Evolutionary conservation across 2,113 vertebrate species (phyloP), one percentile per base, ranked within the genome.

Genomic region (Grammomys dolichurus): DNA sequence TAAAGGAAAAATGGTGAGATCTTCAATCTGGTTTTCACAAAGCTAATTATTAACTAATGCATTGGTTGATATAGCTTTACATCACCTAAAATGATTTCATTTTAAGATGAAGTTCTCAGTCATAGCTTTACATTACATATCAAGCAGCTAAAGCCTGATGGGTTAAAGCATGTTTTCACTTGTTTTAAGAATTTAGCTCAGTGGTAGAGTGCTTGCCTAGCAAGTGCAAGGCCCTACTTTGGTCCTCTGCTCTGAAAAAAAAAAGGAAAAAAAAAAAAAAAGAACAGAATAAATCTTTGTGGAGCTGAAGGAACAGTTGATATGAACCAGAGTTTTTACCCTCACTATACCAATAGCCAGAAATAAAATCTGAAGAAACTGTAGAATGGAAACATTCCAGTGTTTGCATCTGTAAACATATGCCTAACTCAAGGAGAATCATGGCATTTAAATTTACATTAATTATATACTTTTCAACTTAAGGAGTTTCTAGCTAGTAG

Each of bases 91-190:
- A 78, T 82, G 26, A 22, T 77, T 91, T 93, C 26, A n/a, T 90
- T 65, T 90, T 81, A 31, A 65, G 90, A 85, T 31, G 65, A 2
- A 72, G 40, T 82, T 86, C 20, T 85, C 7, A 40, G 46, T 54
- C 46, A 72, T 72, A 75, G 78, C 65, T 87, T 88, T 67, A 89
- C 40, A 70, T 72, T 80, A 94, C 19, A 94, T 72, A 95, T 65
- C 28, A 76, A 85, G 76, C 4, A 92, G 19, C 14, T 73, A 76
- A 84, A 13, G 0, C 72, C 63, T 69, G 16, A 16, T 28, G 93
- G 63, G 82, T 88, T 48, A 58, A 87, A 16, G 36, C 70, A 12
- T 19, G 2, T 16, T 78, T 86, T 87, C 69, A 26, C 69, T 77
- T 75, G 13, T 40, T 91, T 95, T 76, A 93, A 91, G 93, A 28